phyloP scores from a whole-genome alignment of 2,797 vertebrate genomes.

The Sebastes reedi region DNA sequence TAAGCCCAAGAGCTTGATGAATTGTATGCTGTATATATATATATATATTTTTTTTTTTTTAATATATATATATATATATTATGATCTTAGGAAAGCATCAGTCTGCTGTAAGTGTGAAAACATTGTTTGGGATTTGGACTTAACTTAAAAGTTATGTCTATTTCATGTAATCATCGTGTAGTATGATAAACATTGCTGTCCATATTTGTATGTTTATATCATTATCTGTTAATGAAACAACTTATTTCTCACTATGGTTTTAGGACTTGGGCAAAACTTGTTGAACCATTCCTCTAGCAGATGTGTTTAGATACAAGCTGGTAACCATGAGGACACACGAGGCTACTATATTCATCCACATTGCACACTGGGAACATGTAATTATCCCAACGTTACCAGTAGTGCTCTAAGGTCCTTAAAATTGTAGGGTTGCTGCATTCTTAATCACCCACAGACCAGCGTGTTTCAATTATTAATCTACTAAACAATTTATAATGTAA shows the following conservation, averaged over 20 bases:
- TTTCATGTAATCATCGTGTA: not conserved
- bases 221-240: not conserved
- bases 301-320: not conserved
- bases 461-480: slow-evolving; percentile 31
- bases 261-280: not conserved
- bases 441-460: slow-evolving; percentile 10
- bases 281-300: not conserved
- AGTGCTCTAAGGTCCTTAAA: slow-evolving; percentile 1
- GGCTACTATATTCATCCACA: not conserved
- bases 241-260: not conserved
- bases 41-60: too few species aligned
- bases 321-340: not conserved
- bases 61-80: too few species aligned
- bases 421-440: slow-evolving; percentile 7
- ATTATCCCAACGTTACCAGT: not conserved
- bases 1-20: too few species aligned
- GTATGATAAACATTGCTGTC: not conserved
- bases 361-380: not conserved
- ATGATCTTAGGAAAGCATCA: too few species aligned
- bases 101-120: not conserved
- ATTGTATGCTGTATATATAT: too few species aligned
- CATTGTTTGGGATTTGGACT: not conserved
- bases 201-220: not conserved
- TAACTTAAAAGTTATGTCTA: not conserved
- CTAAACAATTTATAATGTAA: slow-evolving; percentile 20